A percentile compares a stretch with the other conserved stretches of the same genome.
These are phyloP conservation scores for Agrenia bidenticulata DNA, from an alignment of 2,888 invertebrate genomes.

Conservation along the genomic window DNA sequence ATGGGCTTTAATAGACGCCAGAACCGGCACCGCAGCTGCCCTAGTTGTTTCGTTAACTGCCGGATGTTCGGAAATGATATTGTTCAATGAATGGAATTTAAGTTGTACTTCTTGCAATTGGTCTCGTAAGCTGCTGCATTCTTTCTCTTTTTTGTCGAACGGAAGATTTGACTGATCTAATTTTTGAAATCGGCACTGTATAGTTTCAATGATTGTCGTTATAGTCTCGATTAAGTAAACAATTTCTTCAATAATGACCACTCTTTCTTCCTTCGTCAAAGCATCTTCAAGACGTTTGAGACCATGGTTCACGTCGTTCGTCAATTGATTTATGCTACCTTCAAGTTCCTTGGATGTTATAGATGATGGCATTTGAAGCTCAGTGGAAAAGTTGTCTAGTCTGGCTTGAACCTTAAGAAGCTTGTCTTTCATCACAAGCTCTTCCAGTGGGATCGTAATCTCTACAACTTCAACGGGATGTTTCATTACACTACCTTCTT, in stretches of 20 bases:
- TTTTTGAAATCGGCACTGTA: constrained; percentile 72
- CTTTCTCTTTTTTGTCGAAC: constrained; percentile 26
- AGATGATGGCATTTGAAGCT: constrained; percentile 18
- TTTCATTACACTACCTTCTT: not conserved
- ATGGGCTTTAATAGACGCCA: constrained; percentile 17
- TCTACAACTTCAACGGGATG: constrained; percentile 27
- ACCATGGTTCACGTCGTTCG: not conserved
- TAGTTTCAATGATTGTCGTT: constrained; percentile 80
- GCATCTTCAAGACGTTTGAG: not conserved
- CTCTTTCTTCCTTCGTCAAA: not conserved
- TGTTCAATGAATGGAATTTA: constrained; percentile 64
- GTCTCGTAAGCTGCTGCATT: constrained; percentile 54
- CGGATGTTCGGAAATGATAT: constrained; percentile 56
- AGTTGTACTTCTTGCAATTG: constrained; percentile 58
- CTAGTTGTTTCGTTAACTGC: constrained; percentile 6
- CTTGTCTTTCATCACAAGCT: constrained; percentile 23
- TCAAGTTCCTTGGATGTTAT: not conserved
- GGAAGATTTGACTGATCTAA: constrained; percentile 56
- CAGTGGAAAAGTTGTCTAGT: constrained; percentile 21
- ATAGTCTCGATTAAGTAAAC: constrained; percentile 74
- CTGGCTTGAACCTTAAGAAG: constrained; percentile 28
- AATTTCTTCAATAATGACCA: constrained; percentile 64
- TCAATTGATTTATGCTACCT: constrained; percentile 16
- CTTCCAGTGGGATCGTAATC: constrained; percentile 23
- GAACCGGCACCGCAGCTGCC: not conserved